Percentiles rank a stretch among this genome's conserved stretches.
Evolutionary conservation across 1,140 invertebrate genomes (phyloP).

Genomic region (Cydia amplana): DNA sequence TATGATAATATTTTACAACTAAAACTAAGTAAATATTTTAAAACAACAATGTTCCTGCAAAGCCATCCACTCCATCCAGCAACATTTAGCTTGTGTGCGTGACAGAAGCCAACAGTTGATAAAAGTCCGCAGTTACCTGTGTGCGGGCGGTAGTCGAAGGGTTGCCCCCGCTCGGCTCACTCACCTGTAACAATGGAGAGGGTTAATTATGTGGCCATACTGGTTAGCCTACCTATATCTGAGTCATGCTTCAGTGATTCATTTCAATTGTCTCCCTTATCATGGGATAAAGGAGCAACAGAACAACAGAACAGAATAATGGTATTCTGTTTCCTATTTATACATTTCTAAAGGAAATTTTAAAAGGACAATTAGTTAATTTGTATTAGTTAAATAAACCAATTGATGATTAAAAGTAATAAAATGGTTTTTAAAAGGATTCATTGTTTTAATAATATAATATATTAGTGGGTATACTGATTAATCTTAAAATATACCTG

Average conservation of each 20-base stretch:
- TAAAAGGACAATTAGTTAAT: too few species aligned
- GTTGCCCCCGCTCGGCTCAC: constrained; percentile 45
- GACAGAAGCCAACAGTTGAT: background rate
- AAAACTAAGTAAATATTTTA: too few species aligned
- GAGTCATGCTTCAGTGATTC: background rate
- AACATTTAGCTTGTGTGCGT: background rate
- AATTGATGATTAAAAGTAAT: too few species aligned
- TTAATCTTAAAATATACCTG: too few species aligned
- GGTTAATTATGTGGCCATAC: background rate
- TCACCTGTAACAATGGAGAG: constrained; percentile 59
- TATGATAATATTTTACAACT: too few species aligned
- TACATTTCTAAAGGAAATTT: background rate
- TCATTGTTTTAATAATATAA: too few species aligned
- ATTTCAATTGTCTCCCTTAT: background rate
- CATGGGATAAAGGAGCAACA: too few species aligned
- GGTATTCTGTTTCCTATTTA: background rate
- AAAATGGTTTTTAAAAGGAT: too few species aligned
- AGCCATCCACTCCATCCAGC: background rate
- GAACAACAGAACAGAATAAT: too few species aligned
- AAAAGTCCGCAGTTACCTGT: constrained; percentile 6
- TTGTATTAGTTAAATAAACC: too few species aligned
- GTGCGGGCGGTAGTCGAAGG: background rate
- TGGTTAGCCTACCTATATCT: background rate
- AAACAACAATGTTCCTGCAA: background rate
- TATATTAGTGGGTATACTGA: too few species aligned